Conservation (phyloP, 2,797 vertebrate genomes). For the Hydrocynus forskahlii region DNA sequence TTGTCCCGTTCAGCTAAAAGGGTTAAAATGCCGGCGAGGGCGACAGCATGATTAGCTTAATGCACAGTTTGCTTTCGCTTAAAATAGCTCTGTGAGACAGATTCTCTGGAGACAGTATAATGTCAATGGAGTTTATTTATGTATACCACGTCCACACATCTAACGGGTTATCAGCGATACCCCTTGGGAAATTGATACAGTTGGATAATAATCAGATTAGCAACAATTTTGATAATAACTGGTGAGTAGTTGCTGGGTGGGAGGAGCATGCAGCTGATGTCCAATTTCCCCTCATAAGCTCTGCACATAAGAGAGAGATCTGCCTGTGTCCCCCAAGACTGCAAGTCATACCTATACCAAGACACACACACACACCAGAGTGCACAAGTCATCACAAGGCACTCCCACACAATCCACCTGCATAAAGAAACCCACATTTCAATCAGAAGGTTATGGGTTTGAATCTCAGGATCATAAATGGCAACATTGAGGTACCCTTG, state of each 20-base stretch:
- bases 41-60: constrained; percentile 46
- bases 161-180: not conserved
- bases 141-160: constrained; percentile 18
- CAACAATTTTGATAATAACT: constrained; percentile 26
- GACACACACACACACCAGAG: not conserved
- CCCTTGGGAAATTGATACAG: not conserved
- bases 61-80: constrained; percentile 41
- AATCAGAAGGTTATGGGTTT: no score
- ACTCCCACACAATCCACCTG: not conserved
- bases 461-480: no score
- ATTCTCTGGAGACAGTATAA: constrained; percentile 42
- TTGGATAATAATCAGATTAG: constrained; percentile 15
- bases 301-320: not conserved
- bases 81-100: constrained; percentile 41
- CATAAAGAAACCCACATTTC: no score
- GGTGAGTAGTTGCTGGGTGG: not conserved
- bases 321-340: not conserved
- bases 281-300: not conserved
- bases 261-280: not conserved
- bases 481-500: no score
- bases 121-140: constrained; percentile 34
- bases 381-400: not conserved
- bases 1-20: constrained; percentile 32
- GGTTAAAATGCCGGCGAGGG: constrained; percentile 43
- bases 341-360: not conserved